Evolutionary conservation across 2,113 vertebrate genomes (phyloP), one percentile per base, ranked within the genome.

Genomic region (Abramis brama): DNA sequence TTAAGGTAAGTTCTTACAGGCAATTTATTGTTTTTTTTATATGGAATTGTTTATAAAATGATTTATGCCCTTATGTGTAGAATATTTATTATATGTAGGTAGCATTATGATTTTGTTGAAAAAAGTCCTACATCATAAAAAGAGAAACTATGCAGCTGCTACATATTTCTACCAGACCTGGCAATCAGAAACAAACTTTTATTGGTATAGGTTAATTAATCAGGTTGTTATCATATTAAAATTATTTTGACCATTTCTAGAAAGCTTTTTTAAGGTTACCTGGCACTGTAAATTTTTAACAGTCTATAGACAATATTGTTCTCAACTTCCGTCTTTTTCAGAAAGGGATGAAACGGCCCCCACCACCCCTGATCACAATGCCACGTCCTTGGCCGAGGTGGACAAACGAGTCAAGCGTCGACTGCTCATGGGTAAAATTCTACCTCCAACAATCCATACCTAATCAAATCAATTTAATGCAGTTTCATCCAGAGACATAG

Each of bases 391-490:
- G 73, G 92, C 93, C 0, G 98, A 99, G 82, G 96, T 96, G 84
- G 98, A 99, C 92, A 99, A 99, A 89, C 95, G 98, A 12, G 98
- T 99, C 89, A 99, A 98, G 75, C 94, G 98, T 30, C 94, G 97
- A 36, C 95, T 99, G 87, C 96, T 98, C 23, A 99, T 99, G 98
- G 98, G 98, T 99, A 97, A 86, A 57, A 27, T n/a, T 36, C 23
- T 21, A 33, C 43, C 33, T 17, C 15, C 30, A 64, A 76, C 55
- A 57, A 79, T 66, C 7, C 33, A 64, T 25, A 27, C 12, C 75
- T 21, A 33, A 81, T 30, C 25, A 81, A 62, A 78, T 55, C 7
- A 68, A 55, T 52, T 47, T 19, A 79, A 11, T 70, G 25, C 12
- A 5, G 5, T 62, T 55, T 79, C 33, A 55, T 71, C 23, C 25